A percentile compares a stretch with the other conserved stretches of the same genome.
Evolutionary conservation across 2,797 vertebrate species (phyloP).

Genomic region (Falco peregrinus): DNA sequence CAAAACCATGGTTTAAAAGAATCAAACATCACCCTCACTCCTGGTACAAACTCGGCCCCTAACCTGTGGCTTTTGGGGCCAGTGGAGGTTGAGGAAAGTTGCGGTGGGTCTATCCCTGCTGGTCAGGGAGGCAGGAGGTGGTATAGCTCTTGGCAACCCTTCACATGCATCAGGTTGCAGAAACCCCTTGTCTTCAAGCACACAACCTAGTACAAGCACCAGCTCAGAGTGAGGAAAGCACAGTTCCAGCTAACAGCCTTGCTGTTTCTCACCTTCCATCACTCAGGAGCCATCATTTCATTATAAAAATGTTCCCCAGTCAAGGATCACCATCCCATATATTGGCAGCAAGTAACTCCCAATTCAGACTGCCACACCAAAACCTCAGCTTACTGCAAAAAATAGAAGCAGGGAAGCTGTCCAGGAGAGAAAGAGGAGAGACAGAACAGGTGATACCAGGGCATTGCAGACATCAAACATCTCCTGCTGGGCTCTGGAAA

Average conservation of each 20-base stretch:
- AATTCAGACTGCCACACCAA: background rate
- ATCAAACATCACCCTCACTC: background rate
- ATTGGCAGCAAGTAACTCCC: background rate
- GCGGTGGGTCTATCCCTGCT: background rate
- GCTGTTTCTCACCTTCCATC: background rate
- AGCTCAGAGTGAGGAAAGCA: background rate
- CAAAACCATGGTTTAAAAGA: background rate
- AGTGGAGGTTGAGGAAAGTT: background rate
- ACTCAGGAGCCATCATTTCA: background rate
- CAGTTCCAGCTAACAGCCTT: background rate
- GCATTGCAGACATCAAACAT: background rate
- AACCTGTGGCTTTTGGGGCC: background rate
- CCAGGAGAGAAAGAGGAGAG: background rate
- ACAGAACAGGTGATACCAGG: background rate
- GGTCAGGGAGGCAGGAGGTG: background rate
- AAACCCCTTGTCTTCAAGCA: background rate
- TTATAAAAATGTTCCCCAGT: background rate
- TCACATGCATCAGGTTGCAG: background rate
- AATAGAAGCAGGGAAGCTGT: background rate
- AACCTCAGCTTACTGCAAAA: background rate
- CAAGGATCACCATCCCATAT: background rate
- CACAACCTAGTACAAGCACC: background rate
- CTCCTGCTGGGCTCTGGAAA: conserved; percentile 8
- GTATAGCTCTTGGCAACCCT: background rate
- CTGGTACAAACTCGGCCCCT: background rate